Evolutionary conservation across 2,113 vertebrate species (phyloP).

Genomic region (Melanerpes formicivorus): DNA sequence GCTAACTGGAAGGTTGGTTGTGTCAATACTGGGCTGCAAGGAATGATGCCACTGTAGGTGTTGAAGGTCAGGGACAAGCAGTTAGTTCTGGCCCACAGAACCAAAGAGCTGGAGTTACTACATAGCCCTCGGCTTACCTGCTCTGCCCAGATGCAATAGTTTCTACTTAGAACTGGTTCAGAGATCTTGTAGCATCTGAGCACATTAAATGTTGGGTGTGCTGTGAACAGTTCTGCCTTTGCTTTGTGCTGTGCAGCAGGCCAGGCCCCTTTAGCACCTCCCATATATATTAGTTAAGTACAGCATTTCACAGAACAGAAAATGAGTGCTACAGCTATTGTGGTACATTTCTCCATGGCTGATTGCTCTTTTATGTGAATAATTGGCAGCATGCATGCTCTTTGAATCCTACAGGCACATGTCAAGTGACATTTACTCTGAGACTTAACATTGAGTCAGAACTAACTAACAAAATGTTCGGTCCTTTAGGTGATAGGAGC

Average conservation of each 20-base stretch:
- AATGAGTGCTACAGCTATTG: neutral
- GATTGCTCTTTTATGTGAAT: conserved; percentile 48
- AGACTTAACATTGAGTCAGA: conserved; percentile 15
- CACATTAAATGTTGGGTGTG: neutral
- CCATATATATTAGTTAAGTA: neutral
- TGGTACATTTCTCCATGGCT: neutral
- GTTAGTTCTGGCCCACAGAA: neutral
- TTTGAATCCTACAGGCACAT: neutral
- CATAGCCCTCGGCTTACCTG: neutral
- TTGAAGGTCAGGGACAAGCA: neutral
- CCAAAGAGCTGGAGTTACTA: neutral
- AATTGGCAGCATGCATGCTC: conserved; percentile 3
- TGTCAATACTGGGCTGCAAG: neutral
- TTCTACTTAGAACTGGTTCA: neutral
- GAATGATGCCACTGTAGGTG: neutral
- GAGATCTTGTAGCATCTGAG: neutral
- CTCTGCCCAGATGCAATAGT: neutral
- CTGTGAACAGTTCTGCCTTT: neutral
- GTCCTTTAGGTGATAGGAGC: neutral
- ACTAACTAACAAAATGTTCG: conserved; percentile 10
- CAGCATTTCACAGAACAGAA: neutral
- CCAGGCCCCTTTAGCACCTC: neutral
- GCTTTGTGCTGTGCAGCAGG: neutral
- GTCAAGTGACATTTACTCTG: conserved; percentile 35
- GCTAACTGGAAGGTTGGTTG: neutral